phyloP scores from a whole-genome alignment of 1,140 invertebrate genomes.

The Aphaenogaster ashmeadi region DNA sequence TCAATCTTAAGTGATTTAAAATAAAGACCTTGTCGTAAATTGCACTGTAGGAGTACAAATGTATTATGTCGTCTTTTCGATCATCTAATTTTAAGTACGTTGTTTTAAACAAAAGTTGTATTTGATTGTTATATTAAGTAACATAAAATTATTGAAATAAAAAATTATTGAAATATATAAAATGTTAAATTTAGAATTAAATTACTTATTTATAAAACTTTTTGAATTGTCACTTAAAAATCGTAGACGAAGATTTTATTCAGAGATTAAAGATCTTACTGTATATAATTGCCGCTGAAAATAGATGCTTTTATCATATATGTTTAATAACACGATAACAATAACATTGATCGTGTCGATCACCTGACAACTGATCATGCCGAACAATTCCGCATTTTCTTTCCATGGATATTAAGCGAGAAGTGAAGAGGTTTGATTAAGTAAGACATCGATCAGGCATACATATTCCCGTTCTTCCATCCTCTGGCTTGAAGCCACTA shows the following conservation, averaged over 20 bases:
- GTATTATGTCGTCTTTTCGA: neutral
- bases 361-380: neutral
- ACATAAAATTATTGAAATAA: neutral
- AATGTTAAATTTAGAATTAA: conserved; percentile 1
- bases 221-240: neutral
- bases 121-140: neutral
- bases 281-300: neutral
- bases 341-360: neutral
- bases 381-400: neutral
- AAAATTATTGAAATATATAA: neutral
- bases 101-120: neutral
- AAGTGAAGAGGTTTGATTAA: neutral
- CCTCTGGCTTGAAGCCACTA: neutral
- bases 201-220: neutral
- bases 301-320: neutral
- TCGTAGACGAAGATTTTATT: neutral
- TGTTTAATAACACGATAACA: neutral
- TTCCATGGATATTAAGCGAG: neutral
- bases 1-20: neutral
- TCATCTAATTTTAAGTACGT: neutral
- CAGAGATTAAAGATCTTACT: neutral
- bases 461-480: neutral
- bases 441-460: conserved; percentile 54
- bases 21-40: neutral
- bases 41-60: neutral